Evolutionary conservation across 2,113 vertebrate species (phyloP).

Genomic region (Varanus komodoensis): DNA sequence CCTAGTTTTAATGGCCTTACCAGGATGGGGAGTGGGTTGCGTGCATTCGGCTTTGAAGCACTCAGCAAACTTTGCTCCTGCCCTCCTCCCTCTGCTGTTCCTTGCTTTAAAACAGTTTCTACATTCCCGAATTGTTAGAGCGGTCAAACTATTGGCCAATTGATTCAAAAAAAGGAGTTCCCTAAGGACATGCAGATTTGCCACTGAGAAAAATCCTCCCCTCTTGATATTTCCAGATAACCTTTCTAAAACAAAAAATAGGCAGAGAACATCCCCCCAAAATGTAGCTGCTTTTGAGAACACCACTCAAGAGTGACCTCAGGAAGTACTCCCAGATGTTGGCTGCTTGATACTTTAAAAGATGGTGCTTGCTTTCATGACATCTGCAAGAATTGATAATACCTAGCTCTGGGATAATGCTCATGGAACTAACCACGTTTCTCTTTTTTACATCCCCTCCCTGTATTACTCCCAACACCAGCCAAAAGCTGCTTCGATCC

Average conservation of each 20-base stretch:
- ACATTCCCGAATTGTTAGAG: too few relatives aligned
- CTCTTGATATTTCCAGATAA: not conserved
- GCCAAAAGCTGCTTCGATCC: conserved; percentile 94
- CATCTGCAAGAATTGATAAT: not conserved
- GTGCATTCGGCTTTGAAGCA: too few relatives aligned
- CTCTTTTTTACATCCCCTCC: not conserved
- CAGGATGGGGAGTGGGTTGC: too few relatives aligned
- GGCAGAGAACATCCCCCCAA: not conserved
- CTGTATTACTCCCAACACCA: conserved; percentile 55
- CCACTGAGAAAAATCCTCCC: too few relatives aligned
- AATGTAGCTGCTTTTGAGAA: not conserved
- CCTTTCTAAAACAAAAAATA: not conserved
- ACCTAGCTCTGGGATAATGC: not conserved
- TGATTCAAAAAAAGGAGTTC: too few relatives aligned
- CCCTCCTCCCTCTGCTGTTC: too few relatives aligned
- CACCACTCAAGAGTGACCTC: not conserved
- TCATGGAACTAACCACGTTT: not conserved
- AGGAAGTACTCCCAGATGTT: not conserved
- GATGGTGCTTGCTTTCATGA: not conserved
- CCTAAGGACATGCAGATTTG: too few relatives aligned
- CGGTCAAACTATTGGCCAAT: too few relatives aligned
- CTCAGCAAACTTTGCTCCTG: too few relatives aligned
- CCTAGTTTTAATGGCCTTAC: too few relatives aligned
- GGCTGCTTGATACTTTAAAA: not conserved
- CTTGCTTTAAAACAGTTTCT: too few relatives aligned